Evolutionary conservation across 2,797 vertebrate species (phyloP).

Genomic region (Xyrichtys novacula): DNA sequence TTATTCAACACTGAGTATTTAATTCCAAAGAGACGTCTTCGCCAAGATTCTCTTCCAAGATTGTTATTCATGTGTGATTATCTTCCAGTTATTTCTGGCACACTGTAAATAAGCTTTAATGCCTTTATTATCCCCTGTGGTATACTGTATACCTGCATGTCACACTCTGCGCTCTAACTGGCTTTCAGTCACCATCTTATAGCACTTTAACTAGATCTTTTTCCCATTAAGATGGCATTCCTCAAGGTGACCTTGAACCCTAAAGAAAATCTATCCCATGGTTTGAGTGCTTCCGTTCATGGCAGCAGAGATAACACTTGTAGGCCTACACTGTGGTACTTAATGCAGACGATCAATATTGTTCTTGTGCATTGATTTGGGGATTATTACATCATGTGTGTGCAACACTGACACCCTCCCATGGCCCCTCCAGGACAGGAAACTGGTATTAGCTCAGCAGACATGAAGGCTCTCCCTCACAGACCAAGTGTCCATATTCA

Average conservation of each 20-base stretch:
- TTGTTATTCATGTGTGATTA: constrained; percentile 60
- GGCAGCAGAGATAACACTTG: constrained; percentile 56
- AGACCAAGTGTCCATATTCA: constrained; percentile 6
- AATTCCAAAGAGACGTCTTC: constrained; percentile 38
- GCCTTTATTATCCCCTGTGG: not conserved
- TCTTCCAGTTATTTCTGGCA: constrained; percentile 54
- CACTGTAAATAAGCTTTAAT: constrained; percentile 53
- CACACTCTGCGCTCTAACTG: constrained; percentile 6
- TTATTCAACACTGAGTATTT: constrained; percentile 43
- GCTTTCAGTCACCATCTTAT: constrained; percentile 7
- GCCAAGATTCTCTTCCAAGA: constrained; percentile 26
- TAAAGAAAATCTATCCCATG: constrained; percentile 46
- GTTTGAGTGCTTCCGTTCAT: constrained; percentile 16
- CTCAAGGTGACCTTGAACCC: constrained; percentile 62
- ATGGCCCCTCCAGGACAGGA: constrained; percentile 17
- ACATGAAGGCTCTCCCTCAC: not conserved
- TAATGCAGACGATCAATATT: constrained; percentile 60
- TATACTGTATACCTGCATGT: not conserved
- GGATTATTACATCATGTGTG: constrained; percentile 45
- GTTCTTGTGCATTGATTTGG: constrained; percentile 54
- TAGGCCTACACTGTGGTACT: constrained; percentile 29
- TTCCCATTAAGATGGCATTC: not conserved
- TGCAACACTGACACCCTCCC: constrained; percentile 13
- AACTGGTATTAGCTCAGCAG: constrained; percentile 9
- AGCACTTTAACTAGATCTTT: not conserved